Percentiles rank a stretch among this genome's conserved stretches.
Conservation (phyloP, 2,113 vertebrate genomes). For the Oostethus manadensis region DNA sequence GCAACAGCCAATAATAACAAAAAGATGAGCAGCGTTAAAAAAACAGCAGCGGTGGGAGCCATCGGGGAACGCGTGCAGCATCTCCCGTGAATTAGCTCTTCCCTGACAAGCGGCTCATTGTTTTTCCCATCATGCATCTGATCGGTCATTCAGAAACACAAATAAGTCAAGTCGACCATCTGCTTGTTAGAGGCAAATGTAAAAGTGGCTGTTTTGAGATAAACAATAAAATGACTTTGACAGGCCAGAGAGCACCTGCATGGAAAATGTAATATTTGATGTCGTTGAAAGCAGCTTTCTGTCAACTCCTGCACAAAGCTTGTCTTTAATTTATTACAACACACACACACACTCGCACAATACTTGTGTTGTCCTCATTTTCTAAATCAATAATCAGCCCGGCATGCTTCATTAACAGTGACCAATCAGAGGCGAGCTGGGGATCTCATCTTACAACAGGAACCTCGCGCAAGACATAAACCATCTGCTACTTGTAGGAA, state of each 20-base stretch:
- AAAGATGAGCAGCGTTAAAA: slow-evolving; percentile 60
- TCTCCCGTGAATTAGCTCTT: slow-evolving; percentile 86
- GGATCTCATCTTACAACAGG: slow-evolving; percentile 99
- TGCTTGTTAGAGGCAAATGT: slow-evolving; percentile 99
- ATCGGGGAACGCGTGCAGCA: slow-evolving; percentile 67
- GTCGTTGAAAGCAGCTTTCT: slow-evolving; percentile 93
- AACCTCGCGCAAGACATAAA: slow-evolving; percentile 99
- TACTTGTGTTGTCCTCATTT: slow-evolving; percentile 99
- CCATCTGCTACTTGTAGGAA: slow-evolving; percentile 99
- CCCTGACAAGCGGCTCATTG: slow-evolving; percentile 99
- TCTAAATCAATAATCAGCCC: slow-evolving; percentile 99
- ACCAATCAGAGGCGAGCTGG: slow-evolving; percentile 99
- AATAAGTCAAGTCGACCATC: slow-evolving; percentile 99
- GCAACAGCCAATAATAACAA: slow-evolving; percentile 77
- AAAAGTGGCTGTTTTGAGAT: slow-evolving; percentile 98
- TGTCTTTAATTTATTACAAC: slow-evolving; percentile 99
- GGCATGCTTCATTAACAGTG: slow-evolving; percentile 99
- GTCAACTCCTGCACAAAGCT: slow-evolving; percentile 87
- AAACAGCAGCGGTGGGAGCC: slow-evolving; percentile 61
- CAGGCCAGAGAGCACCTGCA: slow-evolving; percentile 95
- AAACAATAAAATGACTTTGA: slow-evolving; percentile 98
- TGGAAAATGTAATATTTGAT: slow-evolving; percentile 93
- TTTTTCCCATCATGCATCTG: slow-evolving; percentile 99
- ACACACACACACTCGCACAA: slow-evolving; percentile 81
- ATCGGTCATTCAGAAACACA: slow-evolving; percentile 99